Conservation (phyloP, 2,797 vertebrate genomes). For the Sciurus carolinensis region DNA sequence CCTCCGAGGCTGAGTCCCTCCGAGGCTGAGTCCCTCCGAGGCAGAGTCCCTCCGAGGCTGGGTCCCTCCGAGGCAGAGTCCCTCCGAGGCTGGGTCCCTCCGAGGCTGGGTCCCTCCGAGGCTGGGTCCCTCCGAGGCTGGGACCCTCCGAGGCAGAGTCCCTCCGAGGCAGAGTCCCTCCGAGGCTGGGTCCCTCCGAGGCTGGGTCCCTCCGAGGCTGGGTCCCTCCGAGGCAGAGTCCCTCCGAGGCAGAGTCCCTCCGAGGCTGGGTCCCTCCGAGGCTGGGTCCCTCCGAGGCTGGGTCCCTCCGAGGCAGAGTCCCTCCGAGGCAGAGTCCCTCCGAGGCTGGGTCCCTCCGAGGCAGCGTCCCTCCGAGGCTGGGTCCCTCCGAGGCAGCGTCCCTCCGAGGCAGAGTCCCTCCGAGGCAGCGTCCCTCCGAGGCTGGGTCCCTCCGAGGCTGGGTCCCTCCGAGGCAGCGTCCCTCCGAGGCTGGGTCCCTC, state of each 20-base stretch:
- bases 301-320: too few relatives aligned
- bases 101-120: not conserved
- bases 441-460: not conserved
- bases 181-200: not conserved
- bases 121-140: not conserved
- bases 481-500: not conserved
- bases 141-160: not conserved
- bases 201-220: not conserved
- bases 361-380: too few relatives aligned
- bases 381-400: too few relatives aligned
- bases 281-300: too few relatives aligned
- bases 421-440: not conserved
- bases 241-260: not conserved
- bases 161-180: too few relatives aligned
- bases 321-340: not conserved
- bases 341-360: too few relatives aligned
- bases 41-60: too few relatives aligned
- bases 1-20: not conserved
- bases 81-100: not conserved
- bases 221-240: too few relatives aligned
- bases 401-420: not conserved
- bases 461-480: too few relatives aligned
- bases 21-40: too few relatives aligned
- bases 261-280: too few relatives aligned
- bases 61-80: too few relatives aligned